Base-by-base conservation (phyloP, 2,113 vertebrate species). In the Ophiodon elongatus region DNA sequence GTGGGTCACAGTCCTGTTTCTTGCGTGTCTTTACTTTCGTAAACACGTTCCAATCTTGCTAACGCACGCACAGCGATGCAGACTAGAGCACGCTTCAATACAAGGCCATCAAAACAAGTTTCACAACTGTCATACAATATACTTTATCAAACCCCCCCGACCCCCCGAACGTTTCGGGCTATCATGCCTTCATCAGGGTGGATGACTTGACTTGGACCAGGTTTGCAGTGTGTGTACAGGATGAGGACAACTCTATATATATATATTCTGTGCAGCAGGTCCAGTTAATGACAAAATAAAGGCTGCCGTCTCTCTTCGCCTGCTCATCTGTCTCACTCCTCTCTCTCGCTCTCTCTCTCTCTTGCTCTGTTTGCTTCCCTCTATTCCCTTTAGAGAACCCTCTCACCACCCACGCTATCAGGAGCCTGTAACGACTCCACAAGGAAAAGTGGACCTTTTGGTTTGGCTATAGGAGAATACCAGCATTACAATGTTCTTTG, bases 231-330 rank as follows among this genome's bases (percentile, higher is more conserved):
- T 43, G 57, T 74, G 74, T 25, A 57, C 25, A 81, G 23, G 54
- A 76, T 50, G 43, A 76, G 59, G 52, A 77, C 73, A 41, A 39
- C 56, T 87, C 64, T 60, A 15, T 4, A 45, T 52, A 47, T 19
- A 52, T 41, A 33, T 19, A 11, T 67, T 73, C 47, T 25, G 33
- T 27, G 39, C 47, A 57, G 69, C 71, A 52, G 54, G 43, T 63
- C 31, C 27, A 70, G 37, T 56, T 81, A 82, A 84, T 85, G 62
- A 75, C 56, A 47, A 80, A 62, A 60, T 72, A 59, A 76, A 63
- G 71, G 78, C 59, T 81, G 67, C 27, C 60, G n/a, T 59, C 60
- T 68, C 37, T 31, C 41, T 63, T 59, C 47, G 15, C 37, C 52
- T 60, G n/a, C n/a, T 43, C 54, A 29, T 57, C 54, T 59, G 33